Conservation (phyloP, 2,888 invertebrate species). For the Lottia scabra region DNA sequence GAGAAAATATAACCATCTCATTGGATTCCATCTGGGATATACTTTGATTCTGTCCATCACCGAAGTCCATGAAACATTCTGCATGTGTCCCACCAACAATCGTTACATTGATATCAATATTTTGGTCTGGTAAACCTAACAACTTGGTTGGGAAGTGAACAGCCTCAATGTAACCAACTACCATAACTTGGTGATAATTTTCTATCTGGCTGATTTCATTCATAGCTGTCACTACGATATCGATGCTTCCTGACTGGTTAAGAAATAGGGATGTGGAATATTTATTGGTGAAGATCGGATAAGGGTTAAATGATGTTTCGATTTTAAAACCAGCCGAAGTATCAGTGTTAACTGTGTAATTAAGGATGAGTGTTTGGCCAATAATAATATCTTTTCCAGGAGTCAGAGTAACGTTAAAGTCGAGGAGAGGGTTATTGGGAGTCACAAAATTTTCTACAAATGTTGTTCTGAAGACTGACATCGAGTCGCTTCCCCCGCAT, state of each 20-base stretch:
- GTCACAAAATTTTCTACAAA: conserved; percentile 17
- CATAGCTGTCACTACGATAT: conserved; percentile 22
- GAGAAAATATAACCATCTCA: conserved; percentile 18
- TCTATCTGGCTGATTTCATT: conserved; percentile 30
- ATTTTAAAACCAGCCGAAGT: conserved; percentile 29
- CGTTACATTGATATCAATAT: conserved; percentile 1
- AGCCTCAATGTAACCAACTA: conserved; percentile 19
- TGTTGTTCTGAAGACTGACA: conserved; percentile 16
- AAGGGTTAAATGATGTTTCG: conserved; percentile 17
- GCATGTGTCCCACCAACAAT: conserved; percentile 21
- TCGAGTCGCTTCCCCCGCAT: conserved; percentile 12
- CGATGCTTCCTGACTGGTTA: conserved; percentile 14
- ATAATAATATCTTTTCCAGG: conserved; percentile 17
- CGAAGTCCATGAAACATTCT: conserved; percentile 23
- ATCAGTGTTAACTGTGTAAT: conserved; percentile 16
- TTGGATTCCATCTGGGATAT: conserved; percentile 12
- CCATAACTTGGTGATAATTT: conserved; percentile 8
- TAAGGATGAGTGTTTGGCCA: conserved; percentile 16
- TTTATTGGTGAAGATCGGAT: conserved; percentile 16
- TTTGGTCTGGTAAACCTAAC: conserved; percentile 7
- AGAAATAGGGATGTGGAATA: conserved; percentile 11
- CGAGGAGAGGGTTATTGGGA: conserved; percentile 15
- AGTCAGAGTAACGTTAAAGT: conserved; percentile 9
- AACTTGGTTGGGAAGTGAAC: conserved; percentile 1
- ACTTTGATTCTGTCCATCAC: conserved; percentile 21